Evolutionary conservation across 2,797 vertebrate genomes (phyloP).

Genomic region (Eupleurogrammus muticus): DNA sequence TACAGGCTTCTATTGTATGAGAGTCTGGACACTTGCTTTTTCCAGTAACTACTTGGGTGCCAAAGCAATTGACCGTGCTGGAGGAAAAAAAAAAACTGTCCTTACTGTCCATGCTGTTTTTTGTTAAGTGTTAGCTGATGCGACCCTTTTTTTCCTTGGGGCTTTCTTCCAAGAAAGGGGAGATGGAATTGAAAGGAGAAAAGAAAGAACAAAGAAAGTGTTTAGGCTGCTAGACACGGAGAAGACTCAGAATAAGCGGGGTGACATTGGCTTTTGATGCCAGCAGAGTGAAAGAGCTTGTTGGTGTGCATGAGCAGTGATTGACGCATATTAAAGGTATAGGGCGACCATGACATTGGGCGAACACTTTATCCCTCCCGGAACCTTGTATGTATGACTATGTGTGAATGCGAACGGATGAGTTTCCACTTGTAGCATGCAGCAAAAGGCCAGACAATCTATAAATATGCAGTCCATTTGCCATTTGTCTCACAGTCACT

Average conservation of each 20-base stretch:
- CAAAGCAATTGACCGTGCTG: constrained; percentile 44
- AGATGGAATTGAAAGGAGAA: constrained; percentile 14
- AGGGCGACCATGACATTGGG: constrained; percentile 12
- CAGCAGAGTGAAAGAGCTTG: constrained; percentile 35
- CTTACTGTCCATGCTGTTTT: constrained; percentile 8
- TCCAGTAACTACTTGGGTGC: constrained; percentile 31
- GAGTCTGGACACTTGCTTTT: constrained; percentile 25
- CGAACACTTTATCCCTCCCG: too few species aligned
- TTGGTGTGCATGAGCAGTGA: constrained; percentile 14
- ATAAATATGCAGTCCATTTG: too few species aligned
- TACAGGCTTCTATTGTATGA: constrained; percentile 27
- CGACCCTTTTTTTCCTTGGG: constrained; percentile 32
- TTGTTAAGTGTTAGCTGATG: constrained; percentile 35
- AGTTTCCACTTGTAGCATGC: too few species aligned
- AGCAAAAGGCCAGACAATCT: too few species aligned
- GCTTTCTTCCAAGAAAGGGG: constrained; percentile 28
- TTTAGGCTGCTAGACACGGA: constrained; percentile 42
- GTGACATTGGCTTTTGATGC: constrained; percentile 37
- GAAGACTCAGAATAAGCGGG: constrained; percentile 18
- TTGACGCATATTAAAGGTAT: constrained; percentile 38
- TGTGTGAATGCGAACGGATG: too few species aligned
- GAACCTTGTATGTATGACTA: too few species aligned
- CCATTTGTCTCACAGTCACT: constrained; percentile 47
- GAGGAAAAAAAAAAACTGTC: neutral
- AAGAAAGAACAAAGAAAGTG: constrained; percentile 28